A percentile compares a stretch with the other conserved stretches of the same genome.
These are phyloP conservation scores for Sapayoa aenigma DNA, from an alignment of 2,113 vertebrate genomes.

Conservation along the genomic window DNA sequence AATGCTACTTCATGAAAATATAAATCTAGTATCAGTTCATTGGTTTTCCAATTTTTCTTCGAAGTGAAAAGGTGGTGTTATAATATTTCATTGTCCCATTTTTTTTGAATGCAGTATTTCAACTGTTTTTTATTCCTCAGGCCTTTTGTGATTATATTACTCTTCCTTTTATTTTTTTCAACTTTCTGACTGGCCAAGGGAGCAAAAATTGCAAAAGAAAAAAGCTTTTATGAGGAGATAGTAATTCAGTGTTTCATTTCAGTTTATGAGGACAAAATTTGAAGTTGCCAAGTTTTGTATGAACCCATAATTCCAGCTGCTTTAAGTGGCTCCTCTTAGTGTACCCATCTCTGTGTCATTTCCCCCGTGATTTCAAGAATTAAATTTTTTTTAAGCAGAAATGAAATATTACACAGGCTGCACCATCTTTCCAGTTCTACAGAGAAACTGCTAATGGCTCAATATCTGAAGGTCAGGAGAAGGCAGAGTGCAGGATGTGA, in stretches of 20 bases:
- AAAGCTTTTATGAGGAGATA: neutral
- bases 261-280: neutral
- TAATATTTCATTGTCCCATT: neutral
- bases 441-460: neutral
- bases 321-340: neutral
- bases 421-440: neutral
- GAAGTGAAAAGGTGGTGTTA: neutral
- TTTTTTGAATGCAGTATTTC: neutral
- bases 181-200: neutral
- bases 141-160: neutral
- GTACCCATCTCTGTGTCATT: neutral
- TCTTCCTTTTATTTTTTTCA: neutral
- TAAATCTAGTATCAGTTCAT: neutral
- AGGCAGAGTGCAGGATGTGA: accelerated
- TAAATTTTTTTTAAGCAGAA: neutral
- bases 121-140: neutral
- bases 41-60: neutral
- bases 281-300: neutral
- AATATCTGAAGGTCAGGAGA: neutral
- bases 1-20: neutral
- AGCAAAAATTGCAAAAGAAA: neutral
- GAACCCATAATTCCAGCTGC: neutral
- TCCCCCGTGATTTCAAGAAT: neutral
- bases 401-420: neutral
- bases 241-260: neutral